These are phyloP conservation scores for Pluvianellus socialis DNA, from an alignment of 2,113 vertebrate species.

Conservation along the genomic window DNA sequence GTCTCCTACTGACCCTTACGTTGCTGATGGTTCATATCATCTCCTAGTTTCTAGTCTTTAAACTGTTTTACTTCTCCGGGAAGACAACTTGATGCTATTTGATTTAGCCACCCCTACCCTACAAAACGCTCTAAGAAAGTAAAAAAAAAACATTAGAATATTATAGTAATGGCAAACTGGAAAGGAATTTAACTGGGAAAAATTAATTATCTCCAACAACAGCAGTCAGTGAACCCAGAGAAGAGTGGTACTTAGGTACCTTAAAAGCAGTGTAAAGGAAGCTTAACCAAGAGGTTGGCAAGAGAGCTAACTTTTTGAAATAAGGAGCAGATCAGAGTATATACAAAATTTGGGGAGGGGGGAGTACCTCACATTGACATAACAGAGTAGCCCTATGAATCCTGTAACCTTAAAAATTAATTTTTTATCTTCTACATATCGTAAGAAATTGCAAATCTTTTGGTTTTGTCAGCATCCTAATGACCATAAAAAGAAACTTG, in stretches of 20 bases:
- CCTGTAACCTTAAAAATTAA: background rate
- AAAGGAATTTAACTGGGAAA: background rate
- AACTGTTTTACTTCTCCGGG: background rate
- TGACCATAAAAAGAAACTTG: background rate
- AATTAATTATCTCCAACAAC: background rate
- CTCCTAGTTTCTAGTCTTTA: background rate
- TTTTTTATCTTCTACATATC: background rate
- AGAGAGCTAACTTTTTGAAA: background rate
- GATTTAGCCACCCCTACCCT: background rate
- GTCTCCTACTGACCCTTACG: background rate
- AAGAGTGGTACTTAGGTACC: background rate
- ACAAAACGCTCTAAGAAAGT: background rate
- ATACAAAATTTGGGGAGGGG: fast-evolving
- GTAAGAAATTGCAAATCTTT: background rate
- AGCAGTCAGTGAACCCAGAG: background rate
- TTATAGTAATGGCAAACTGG: background rate
- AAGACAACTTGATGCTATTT: background rate
- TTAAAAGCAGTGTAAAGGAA: background rate
- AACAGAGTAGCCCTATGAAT: background rate
- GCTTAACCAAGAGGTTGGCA: background rate
- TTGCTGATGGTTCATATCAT: background rate
- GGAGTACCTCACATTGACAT: background rate
- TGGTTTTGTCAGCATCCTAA: background rate
- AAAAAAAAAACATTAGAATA: background rate
- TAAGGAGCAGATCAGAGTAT: background rate